These are phyloP conservation scores for Strix uralensis DNA, from an alignment of 2,113 vertebrate genomes.

Conservation along the genomic window DNA sequence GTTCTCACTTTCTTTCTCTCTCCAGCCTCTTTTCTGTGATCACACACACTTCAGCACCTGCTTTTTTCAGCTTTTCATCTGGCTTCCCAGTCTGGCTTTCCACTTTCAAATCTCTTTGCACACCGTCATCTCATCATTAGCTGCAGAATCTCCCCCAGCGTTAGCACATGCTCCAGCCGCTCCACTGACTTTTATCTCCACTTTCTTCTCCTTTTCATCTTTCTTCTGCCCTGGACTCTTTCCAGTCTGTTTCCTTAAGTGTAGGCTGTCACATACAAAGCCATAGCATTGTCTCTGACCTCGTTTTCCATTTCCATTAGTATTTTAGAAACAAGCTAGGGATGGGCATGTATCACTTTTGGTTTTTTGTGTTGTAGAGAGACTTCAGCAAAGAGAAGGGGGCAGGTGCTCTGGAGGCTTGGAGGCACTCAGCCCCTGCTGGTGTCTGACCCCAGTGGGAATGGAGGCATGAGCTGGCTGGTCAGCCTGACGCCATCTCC, in stretches of 20 bases:
- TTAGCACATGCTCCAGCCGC: neutral
- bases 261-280: neutral
- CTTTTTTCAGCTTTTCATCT: conserved; percentile 13
- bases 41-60: neutral
- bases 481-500: neutral
- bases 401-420: neutral
- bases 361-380: neutral
- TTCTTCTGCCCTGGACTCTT: neutral
- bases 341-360: neutral
- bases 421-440: neutral
- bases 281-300: neutral
- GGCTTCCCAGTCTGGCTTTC: neutral
- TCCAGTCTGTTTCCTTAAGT: conserved; percentile 1
- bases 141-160: neutral
- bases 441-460: neutral
- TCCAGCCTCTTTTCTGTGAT: neutral
- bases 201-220: conserved; percentile 16
- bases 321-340: neutral
- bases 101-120: neutral
- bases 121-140: neutral
- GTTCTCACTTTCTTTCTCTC: neutral
- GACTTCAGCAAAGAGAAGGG: neutral
- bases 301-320: neutral
- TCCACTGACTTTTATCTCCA: conserved; percentile 20
- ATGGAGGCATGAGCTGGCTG: neutral